Conservation (phyloP, 53 echinoderm and acorn worm genomes). For the Astropecten irregularis region DNA sequence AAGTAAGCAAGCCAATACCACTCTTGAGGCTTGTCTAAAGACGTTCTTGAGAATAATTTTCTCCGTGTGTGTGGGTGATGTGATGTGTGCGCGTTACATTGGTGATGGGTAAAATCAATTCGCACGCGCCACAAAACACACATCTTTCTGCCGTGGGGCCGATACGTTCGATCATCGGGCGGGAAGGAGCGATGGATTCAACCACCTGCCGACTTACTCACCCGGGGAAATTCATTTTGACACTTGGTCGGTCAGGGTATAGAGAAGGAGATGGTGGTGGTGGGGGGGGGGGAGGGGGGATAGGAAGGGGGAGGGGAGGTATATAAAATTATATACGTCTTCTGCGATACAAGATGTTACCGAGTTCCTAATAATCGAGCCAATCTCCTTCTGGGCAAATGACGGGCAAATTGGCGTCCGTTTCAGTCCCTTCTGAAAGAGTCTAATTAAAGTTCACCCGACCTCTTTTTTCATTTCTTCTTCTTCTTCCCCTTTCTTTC, state of each 20-base stretch:
- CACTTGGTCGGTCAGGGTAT: too few species aligned
- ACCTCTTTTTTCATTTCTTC: conserved; percentile 34
- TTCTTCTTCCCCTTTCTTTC: background rate
- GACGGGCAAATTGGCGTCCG: background rate
- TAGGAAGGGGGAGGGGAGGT: too few species aligned
- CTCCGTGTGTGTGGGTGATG: too few species aligned
- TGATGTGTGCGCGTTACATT: conserved; percentile 12
- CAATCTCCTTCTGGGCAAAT: background rate
- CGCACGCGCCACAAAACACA: conserved; percentile 52
- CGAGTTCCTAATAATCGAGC: too few species aligned
- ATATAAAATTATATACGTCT: too few species aligned
- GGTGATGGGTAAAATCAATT: conserved; percentile 42
- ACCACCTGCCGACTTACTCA: conserved; percentile 26
- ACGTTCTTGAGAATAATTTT: too few species aligned
- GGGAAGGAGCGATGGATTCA: background rate
- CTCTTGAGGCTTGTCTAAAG: too few species aligned
- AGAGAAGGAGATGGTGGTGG: too few species aligned
- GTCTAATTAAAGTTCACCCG: conserved; percentile 13
- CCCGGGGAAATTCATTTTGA: conserved; percentile 41
- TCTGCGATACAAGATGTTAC: too few species aligned
- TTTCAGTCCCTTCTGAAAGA: conserved; percentile 31
- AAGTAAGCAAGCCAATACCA: conserved; percentile 6
- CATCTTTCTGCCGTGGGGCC: conserved; percentile 6
- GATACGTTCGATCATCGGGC: conserved; percentile 13
- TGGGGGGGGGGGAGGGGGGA: too few species aligned